Percentiles rank a stretch among this genome's conserved stretches.
These are phyloP conservation scores for Heteromyza rotundicornis DNA, from an alignment of 2,888 invertebrate species.

Conservation along the genomic window DNA sequence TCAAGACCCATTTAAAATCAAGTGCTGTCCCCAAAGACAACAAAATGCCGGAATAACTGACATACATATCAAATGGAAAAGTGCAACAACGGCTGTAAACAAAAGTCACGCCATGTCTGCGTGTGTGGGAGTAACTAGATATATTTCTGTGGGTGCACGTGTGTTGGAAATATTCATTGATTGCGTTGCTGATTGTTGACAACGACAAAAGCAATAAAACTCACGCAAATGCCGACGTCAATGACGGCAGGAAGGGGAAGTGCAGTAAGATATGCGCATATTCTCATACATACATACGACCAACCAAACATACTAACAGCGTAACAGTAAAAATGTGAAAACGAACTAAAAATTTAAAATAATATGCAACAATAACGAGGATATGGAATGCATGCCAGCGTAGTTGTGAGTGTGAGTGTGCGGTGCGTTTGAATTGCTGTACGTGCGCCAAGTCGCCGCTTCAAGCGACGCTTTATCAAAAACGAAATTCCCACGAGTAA, in stretches of 20 bases:
- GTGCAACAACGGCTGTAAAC: conserved; percentile 36
- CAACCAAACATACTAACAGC: too few species aligned
- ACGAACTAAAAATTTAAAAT: neutral
- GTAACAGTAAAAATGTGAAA: neutral
- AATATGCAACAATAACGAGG: neutral
- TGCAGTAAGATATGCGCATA: conserved; percentile 28
- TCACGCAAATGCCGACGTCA: conserved; percentile 2
- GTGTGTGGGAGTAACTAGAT: neutral
- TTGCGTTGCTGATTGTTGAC: neutral
- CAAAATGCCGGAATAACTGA: conserved; percentile 38
- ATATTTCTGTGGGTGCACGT: neutral
- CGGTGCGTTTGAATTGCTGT: conserved; percentile 19
- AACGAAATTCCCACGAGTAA: conserved; percentile 7
- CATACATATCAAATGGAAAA: conserved; percentile 51
- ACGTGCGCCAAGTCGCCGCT: conserved; percentile 38
- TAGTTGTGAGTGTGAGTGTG: conserved; percentile 5
- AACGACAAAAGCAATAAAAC: conserved; percentile 3
- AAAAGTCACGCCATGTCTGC: neutral
- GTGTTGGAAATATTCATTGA: conserved; percentile 6
- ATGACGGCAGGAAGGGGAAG: conserved; percentile 1
- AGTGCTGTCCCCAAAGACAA: conserved; percentile 50
- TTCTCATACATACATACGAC: too few species aligned
- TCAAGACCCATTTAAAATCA: conserved; percentile 12
- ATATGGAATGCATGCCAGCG: neutral
- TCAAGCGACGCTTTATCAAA: neutral